Base-by-base conservation (phyloP, 1,140 invertebrate genomes). In the Drosophila carrolli region DNA sequence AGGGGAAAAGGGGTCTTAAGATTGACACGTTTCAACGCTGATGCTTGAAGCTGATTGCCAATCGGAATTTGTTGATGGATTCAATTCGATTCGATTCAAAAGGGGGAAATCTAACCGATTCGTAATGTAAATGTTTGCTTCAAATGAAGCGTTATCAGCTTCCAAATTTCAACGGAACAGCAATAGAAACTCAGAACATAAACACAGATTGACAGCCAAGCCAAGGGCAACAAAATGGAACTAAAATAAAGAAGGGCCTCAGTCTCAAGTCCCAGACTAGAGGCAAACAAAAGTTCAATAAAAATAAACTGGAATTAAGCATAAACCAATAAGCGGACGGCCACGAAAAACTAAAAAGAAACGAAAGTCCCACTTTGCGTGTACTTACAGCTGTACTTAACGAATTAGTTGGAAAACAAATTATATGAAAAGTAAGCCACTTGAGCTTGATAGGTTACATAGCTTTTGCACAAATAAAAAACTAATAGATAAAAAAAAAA, bases 221-320 rank as follows among this genome's bases (percentile, higher is more conserved):
- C 51, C 60, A 70, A 85, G 57, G 63, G 44, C 57, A 41, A 68
- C 56, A 47, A 47, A 27, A 9, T 9, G 16, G 10, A 47, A 29
- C 14, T 32, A n/a, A 62, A 62, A 65, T 57, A 48, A 63, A 59
- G 50, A 70, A 73, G 51, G 60, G 65, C 46, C 50, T 62, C 54
- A 65, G 58, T 47, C 58, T 62, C 40, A 60, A 35, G 59, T 37
- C 48, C 46, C 63, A 60, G 60, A 63, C 51, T 41, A 44, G n/a
- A 27, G 27, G 47, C 23, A 57, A 60, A 57, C 58, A 70, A 47
- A 46, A 68, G 62, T 80, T 81, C 82, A 81, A 81, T 81, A 81
- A 70, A 85, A 88, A 88, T 88, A 89, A 88, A 89, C 80, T 89
- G 77, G 84, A 83, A 88, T 89, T 89, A 89, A 74, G 73, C 65